Conservation (phyloP, 2,888 invertebrate species). For the Nezara viridula region DNA sequence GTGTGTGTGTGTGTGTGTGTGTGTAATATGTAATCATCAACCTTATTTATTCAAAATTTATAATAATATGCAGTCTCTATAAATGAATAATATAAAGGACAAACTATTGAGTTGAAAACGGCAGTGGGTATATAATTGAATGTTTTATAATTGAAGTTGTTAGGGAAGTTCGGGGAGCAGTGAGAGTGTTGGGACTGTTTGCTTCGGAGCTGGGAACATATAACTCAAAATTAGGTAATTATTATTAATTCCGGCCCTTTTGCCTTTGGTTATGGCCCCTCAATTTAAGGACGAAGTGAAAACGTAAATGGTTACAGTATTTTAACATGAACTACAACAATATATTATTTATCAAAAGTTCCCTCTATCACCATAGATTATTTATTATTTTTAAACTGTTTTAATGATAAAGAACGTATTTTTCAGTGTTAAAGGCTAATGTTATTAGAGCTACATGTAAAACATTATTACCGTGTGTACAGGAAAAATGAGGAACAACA, state of each 20-base stretch:
- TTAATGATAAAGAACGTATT: too few species aligned
- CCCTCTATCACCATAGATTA: too few species aligned
- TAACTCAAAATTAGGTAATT: conserved; percentile 36
- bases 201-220: neutral
- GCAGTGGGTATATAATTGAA: neutral
- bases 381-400: too few species aligned
- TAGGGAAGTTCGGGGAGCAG: neutral
- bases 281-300: neutral
- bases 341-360: too few species aligned
- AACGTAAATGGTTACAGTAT: neutral
- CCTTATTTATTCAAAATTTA: neutral
- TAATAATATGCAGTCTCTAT: neutral
- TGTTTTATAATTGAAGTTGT: conserved; percentile 26
- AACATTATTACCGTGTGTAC: too few species aligned
- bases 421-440: too few species aligned
- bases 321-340: too few species aligned
- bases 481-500: too few species aligned
- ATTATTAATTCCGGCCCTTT: neutral
- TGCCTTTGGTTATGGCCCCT: neutral
- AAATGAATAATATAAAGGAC: neutral
- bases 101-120: neutral
- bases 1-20: too few species aligned
- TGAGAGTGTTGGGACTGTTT: neutral
- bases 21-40: too few species aligned
- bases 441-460: too few species aligned